Conservation (phyloP, 2,113 vertebrate species). For the Jaculus jaculus region DNA sequence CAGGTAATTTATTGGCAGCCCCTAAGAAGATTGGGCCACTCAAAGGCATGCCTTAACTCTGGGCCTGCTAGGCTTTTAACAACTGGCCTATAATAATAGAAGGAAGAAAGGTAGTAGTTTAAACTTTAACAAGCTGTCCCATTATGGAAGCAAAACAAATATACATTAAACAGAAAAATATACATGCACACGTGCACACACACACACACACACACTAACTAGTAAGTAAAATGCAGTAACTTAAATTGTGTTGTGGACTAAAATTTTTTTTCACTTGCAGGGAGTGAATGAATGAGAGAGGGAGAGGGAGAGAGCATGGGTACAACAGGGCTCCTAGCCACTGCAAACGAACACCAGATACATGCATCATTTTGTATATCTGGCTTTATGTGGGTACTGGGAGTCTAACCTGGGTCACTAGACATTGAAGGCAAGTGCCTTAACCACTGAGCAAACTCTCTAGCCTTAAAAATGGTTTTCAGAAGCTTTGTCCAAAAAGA, state of each 20-base stretch:
- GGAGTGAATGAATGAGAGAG: no score
- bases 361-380: no score
- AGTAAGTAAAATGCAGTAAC: background rate
- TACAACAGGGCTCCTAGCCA: no score
- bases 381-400: no score
- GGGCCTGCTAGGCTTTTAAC: background rate
- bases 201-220: no score
- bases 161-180: background rate
- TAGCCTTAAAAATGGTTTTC: background rate
- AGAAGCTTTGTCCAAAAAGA: background rate
- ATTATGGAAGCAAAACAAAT: background rate
- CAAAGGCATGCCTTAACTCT: background rate
- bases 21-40: background rate
- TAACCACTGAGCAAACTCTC: no score
- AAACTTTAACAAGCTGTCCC: background rate
- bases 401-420: no score
- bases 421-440: no score
- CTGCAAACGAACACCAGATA: no score
- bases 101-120: background rate
- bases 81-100: background rate
- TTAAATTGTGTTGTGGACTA: background rate
- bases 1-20: conserved; percentile 83
- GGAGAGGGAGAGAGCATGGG: no score
- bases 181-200: no score
- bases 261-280: no score